phyloP scores from a whole-genome alignment of 2,888 invertebrate genomes.

The Argynnis bischoffii region DNA sequence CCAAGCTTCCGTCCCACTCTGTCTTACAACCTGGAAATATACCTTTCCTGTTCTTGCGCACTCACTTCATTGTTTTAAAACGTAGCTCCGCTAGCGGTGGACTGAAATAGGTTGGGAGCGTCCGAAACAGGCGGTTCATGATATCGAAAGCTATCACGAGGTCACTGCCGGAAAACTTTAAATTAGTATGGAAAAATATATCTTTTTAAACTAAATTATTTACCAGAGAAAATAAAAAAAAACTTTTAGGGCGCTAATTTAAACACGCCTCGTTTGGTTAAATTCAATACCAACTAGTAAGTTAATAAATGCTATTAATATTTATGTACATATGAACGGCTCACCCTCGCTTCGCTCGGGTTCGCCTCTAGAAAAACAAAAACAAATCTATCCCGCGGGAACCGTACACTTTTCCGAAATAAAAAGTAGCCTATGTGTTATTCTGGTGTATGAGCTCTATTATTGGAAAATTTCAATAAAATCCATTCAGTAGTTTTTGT shows the following conservation, averaged over 20 bases:
- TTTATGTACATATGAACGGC: no score
- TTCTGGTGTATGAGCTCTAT: no score
- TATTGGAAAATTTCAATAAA: no score
- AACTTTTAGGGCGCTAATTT: background rate
- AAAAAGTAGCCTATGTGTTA: no score
- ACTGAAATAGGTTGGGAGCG: conserved; percentile 80
- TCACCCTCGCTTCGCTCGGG: no score
- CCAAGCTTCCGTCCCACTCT: conserved; percentile 65
- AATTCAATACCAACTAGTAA: no score
- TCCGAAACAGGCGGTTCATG: conserved; percentile 75
- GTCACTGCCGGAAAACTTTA: conserved; percentile 73
- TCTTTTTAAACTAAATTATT: conserved; percentile 18
- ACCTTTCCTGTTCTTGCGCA: conserved; percentile 69
- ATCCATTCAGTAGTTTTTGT: no score
- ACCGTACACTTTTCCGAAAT: no score
- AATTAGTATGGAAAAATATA: conserved; percentile 45
- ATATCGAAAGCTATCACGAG: conserved; percentile 76
- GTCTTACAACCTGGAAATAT: conserved; percentile 59
- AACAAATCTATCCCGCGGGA: no score
- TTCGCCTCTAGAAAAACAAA: no score
- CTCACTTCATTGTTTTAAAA: conserved; percentile 78
- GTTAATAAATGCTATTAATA: no score
- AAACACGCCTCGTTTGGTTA: no score
- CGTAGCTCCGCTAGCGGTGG: conserved; percentile 70
- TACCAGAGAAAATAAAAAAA: background rate